Conservation (phyloP, 2,797 vertebrate species). For the Macropus fuliginosus region DNA sequence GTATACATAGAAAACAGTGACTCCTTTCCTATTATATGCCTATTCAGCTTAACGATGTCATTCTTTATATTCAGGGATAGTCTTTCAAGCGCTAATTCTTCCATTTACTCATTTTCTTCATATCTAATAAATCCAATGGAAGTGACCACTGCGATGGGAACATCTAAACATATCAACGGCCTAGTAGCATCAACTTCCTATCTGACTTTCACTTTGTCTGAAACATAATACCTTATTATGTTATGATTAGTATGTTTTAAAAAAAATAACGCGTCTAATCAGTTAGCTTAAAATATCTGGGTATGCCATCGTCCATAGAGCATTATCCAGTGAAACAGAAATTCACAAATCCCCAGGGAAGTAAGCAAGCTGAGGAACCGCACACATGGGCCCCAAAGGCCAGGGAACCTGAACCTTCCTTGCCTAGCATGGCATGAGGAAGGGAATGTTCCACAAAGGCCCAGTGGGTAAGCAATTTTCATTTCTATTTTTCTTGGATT, state of each 20-base stretch:
- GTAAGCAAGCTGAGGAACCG: not conserved
- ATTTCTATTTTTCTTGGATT: not conserved
- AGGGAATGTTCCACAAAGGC: not conserved
- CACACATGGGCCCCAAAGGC: not conserved
- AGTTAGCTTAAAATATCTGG: not conserved
- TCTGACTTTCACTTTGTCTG: not conserved
- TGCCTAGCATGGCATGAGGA: not conserved
- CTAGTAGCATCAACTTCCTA: not conserved
- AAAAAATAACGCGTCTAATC: not conserved
- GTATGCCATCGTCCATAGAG: not conserved
- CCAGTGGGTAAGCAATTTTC: fast-evolving
- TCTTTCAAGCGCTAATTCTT: not conserved
- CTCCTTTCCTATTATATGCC: not conserved
- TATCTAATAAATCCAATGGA: not conserved
- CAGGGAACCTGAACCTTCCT: not conserved
- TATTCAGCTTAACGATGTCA: fast-evolving
- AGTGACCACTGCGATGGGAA: not conserved
- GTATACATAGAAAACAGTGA: not conserved
- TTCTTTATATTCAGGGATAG: not conserved
- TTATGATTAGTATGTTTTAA: not conserved
- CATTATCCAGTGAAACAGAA: not conserved
- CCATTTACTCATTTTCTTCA: not conserved
- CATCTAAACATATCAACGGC: fast-evolving
- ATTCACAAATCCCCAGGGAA: not conserved
- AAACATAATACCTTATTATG: not conserved